These are phyloP conservation scores for Pachycephala philippinensis DNA, from an alignment of 2,113 vertebrate genomes.

Conservation along the genomic window DNA sequence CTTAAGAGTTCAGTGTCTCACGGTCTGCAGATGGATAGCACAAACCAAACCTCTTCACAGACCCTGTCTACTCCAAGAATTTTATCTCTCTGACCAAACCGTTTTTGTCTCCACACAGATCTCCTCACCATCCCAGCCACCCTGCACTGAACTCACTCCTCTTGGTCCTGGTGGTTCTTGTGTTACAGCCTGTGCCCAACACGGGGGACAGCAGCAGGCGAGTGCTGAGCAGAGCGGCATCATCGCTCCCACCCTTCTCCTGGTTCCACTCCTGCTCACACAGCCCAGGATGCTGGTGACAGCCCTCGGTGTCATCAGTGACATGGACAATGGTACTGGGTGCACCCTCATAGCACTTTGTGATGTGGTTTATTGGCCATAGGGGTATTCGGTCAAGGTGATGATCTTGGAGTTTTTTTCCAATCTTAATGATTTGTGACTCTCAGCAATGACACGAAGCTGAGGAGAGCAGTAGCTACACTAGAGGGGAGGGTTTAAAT, in stretches of 20 bases:
- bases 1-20: background rate
- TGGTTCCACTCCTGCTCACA: background rate
- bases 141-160: background rate
- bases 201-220: fast-evolving
- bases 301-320: background rate
- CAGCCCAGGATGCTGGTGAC: background rate
- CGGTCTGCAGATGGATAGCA: background rate
- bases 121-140: background rate
- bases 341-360: background rate
- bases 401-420: background rate
- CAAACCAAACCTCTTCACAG: background rate
- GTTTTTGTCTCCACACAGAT: background rate
- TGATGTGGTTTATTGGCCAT: no score
- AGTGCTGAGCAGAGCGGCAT: background rate
- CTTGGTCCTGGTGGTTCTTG: no score
- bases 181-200: background rate
- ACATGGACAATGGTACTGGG: no score
- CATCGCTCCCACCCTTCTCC: background rate
- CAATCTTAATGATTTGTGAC: background rate
- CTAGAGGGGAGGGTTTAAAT: background rate
- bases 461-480: background rate
- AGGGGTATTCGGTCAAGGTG: background rate
- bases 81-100: background rate
- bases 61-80: background rate
- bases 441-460: background rate